Evolutionary conservation across 23 tunicate species (phyloP).

Genomic region (Clavelina lepadiformis): DNA sequence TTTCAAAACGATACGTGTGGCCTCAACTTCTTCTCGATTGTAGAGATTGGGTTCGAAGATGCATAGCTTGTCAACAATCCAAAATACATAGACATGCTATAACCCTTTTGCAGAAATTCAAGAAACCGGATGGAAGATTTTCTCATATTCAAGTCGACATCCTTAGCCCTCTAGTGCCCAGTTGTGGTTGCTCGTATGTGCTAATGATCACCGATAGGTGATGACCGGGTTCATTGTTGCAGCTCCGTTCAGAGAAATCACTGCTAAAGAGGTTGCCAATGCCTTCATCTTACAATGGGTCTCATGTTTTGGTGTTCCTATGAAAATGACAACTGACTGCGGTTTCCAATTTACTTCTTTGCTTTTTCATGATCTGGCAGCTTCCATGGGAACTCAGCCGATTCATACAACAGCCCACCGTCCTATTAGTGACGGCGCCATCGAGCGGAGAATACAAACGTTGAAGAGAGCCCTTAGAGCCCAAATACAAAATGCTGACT

Average conservation of each 20-base stretch:
- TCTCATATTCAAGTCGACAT: too few species aligned
- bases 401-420: background rate
- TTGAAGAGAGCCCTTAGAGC: too few species aligned
- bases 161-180: slow-evolving; percentile 3
- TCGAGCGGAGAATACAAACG: background rate
- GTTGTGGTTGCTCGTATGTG: background rate
- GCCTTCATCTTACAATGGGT: background rate
- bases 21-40: too few species aligned
- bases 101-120: too few species aligned
- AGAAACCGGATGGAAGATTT: too few species aligned
- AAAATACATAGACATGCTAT: too few species aligned
- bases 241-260: background rate
- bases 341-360: background rate
- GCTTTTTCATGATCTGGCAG: background rate
- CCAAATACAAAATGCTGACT: background rate
- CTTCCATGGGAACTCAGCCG: background rate
- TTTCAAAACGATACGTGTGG: too few species aligned
- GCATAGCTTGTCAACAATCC: too few species aligned
- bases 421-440: background rate
- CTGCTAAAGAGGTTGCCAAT: too few species aligned
- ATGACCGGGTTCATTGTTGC: background rate
- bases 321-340: background rate
- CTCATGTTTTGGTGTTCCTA: background rate
- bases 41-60: too few species aligned
- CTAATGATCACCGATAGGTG: background rate